Evolutionary conservation across 64 coral and sea anemone species (phyloP).

Genomic region (Stichodactyla mertensii): DNA sequence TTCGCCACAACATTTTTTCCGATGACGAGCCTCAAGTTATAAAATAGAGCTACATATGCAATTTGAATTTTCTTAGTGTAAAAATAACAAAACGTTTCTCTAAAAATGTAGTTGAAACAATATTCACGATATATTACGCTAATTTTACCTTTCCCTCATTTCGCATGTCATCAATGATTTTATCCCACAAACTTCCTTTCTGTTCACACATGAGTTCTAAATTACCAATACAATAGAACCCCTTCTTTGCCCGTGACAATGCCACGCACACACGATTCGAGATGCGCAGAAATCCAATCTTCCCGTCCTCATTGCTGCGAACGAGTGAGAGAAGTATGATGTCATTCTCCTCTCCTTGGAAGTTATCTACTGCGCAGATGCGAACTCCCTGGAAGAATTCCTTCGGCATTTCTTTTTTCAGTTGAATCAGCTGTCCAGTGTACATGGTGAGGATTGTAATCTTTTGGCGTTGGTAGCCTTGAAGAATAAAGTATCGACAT

Average conservation of each 20-base stretch:
- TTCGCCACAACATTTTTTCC: no score
- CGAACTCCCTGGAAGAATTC: slow-evolving; percentile 58
- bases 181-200: slow-evolving; percentile 27
- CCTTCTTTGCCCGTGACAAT: slow-evolving; percentile 71
- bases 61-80: background rate
- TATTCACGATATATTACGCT: no score
- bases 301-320: slow-evolving; percentile 80
- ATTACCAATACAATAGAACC: slow-evolving; percentile 54
- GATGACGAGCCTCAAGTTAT: no score
- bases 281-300: slow-evolving; percentile 63
- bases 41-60: background rate
- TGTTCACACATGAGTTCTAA: slow-evolving; percentile 25
- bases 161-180: slow-evolving; percentile 49
- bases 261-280: slow-evolving; percentile 84
- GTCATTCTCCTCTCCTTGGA: slow-evolving; percentile 87
- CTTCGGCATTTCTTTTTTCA: slow-evolving; percentile 61
- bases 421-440: slow-evolving; percentile 55
- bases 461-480: slow-evolving; percentile 63
- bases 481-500: slow-evolving; percentile 70
- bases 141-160: slow-evolving; percentile 5
- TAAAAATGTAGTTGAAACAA: no score
- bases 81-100: background rate
- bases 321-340: slow-evolving; percentile 88
- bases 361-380: slow-evolving; percentile 78
- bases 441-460: slow-evolving; percentile 88